Base-by-base conservation (phyloP, 35 echinoderm and acorn worm species). In the Heliocidaris erythrogramma region DNA sequence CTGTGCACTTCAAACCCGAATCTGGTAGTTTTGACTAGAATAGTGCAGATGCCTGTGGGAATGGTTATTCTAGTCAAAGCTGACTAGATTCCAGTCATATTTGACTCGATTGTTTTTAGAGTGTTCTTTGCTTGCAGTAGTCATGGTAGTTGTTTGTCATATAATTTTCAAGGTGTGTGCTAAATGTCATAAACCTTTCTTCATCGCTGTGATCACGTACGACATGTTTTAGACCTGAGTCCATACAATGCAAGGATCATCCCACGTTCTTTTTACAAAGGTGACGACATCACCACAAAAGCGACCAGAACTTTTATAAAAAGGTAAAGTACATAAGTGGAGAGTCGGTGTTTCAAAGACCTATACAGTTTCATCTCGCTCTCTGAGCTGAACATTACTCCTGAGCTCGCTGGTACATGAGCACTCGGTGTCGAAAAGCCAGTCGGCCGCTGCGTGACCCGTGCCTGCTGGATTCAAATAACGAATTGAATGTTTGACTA, bases 371-470 rank as follows among this genome's bases (percentile, higher is more conserved):
- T 78, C 65, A 78, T n/a, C 7, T 21, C 18, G 21, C 65, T 27
- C 3, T 3, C 18, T 78, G 65, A 78, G 65, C 65, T 78, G 65
- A 27, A 5, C 65, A 18, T 78, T 8, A 27, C 21, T 78, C 18
- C 0, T 78, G 17, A 78, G 65, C 65, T 24, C 65, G 18, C 18
- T 24, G 65, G 65, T 78, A 78, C 65, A 78, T 78, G 65, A 78
- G 17, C 87, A 89, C 31, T 47, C 29, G 87, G 87, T 89, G 87
- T 89, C 87, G 87, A 89, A 78, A 89, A 89, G 87, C 87, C 87
- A 89, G 87, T 47, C 31, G 87, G 31, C 87, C 87, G 87, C 87
- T 89, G 87, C 24, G 29, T 89, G 87, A 89, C 31, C 87, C 87
- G 87, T 32, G 87, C 47, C 31, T 18, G 87, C 31, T 47, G 87